Base-by-base conservation (phyloP, 1,140 invertebrate species). In the Zeugodacus cucurbitae region DNA sequence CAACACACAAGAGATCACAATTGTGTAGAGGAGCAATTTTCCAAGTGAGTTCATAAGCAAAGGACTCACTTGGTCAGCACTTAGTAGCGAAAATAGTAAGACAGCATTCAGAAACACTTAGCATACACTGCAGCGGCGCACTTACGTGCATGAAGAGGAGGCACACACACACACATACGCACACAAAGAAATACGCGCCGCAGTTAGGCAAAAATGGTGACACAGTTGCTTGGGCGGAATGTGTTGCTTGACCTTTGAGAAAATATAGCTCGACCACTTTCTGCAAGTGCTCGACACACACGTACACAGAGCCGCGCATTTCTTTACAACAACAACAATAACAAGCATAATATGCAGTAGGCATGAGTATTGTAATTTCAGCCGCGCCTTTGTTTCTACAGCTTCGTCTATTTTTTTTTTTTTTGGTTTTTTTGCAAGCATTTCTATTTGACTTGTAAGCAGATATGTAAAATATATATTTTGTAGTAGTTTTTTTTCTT, bases 11-110 rank as follows among this genome's bases (percentile, higher is more conserved):
- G n/a, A 37, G 67, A 34, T 37, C 14, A 17, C 34, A 17, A 32
- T 32, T n/a, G 37, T 78, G n/a, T n/a, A n/a, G n/a, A 78, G n/a
- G n/a, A 78, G 74, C 74, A 78, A 78, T 78, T 78, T 78, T 78
- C 74, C 74, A 48, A 44, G 74, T 78, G 74, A 48, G 37, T 78
- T 48, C 74, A 78, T 78, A 78, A 44, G 74, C 74, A 78, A 78
- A 78, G 41, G 74, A 78, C 74, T 44, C 41, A 78, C 41, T 78
- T 11, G 41, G 32, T 41, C 22, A n/a, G n/a, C 74, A 78, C 74
- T 78, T 78, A 26, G 17, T 26, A 22, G 41, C 20, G 14, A 34
- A 78, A 78, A 41, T n/a, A 78, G 41, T 44, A 48, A 78, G 14
- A 17, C 32, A 74, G 67, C 67, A 74, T 37, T 74, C 62, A 67